Percentiles rank a stretch among this genome's conserved stretches.
phyloP scores from a whole-genome alignment of 1,140 invertebrate species.

The Heliconius nattereri region DNA sequence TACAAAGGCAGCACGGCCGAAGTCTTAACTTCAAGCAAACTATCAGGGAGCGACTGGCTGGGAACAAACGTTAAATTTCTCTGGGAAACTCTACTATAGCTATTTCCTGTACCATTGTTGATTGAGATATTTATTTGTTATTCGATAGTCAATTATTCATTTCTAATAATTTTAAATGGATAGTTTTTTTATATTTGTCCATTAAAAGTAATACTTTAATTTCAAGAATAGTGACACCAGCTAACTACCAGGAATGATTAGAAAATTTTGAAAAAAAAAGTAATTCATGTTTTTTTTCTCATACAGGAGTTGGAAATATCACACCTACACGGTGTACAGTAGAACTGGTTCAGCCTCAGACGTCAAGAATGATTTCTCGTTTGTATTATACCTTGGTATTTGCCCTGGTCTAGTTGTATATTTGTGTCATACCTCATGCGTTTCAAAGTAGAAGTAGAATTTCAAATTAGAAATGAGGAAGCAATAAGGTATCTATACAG shows the following conservation, averaged over 20 bases:
- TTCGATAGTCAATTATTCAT: not conserved
- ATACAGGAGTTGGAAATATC: not conserved
- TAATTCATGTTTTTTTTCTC: not conserved
- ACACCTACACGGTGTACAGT: not conserved
- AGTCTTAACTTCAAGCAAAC: slow-evolving; percentile 41
- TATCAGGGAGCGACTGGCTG: slow-evolving; percentile 32
- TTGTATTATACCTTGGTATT: not conserved
- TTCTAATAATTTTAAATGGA: not conserved
- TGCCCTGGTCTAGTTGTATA: not conserved
- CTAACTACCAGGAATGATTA: no score
- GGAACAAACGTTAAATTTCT: slow-evolving; percentile 42
- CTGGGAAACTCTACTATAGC: slow-evolving; percentile 28
- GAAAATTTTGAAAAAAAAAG: no score
- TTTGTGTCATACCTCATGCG: not conserved
- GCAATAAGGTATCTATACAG: no score
- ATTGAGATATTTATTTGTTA: slow-evolving; percentile 29
- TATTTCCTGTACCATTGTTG: slow-evolving; percentile 35
- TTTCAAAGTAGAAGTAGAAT: not conserved
- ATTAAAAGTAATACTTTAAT: no score
- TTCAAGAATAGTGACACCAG: no score
- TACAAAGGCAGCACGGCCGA: slow-evolving; percentile 35
- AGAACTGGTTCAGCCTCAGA: not conserved
- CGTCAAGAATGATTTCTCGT: not conserved
- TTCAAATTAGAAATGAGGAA: no score
- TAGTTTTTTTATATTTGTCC: no score